phyloP scores from a whole-genome alignment of 2,888 invertebrate species.

The Drosophila testacea region DNA sequence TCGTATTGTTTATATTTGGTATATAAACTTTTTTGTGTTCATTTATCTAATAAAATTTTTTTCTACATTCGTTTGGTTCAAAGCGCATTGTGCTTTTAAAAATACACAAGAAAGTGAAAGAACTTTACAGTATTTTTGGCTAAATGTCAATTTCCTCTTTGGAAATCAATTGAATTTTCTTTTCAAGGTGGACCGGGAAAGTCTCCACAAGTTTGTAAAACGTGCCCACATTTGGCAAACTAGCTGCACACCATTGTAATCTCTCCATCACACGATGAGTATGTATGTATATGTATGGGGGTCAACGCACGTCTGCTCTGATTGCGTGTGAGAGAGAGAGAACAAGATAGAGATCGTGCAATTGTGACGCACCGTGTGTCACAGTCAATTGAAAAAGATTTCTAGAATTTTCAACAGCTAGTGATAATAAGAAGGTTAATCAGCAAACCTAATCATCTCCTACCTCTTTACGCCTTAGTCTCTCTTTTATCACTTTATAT shows the following conservation, averaged over 20 bases:
- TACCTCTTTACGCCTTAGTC: slow-evolving; percentile 37
- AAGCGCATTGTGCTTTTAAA: slow-evolving; percentile 26
- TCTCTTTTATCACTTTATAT: slow-evolving; percentile 24
- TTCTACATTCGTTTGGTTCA: background rate
- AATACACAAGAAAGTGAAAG: slow-evolving; percentile 49
- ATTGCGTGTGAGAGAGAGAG: slow-evolving; percentile 4
- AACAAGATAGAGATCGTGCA: slow-evolving; percentile 31
- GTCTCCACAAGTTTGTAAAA: slow-evolving; percentile 25
- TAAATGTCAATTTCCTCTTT: slow-evolving; percentile 52
- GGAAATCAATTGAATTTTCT: slow-evolving; percentile 37
- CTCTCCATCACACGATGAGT: slow-evolving; percentile 6
- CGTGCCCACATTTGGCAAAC: slow-evolving; percentile 49
- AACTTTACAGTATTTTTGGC: slow-evolving; percentile 54
- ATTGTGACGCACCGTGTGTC: slow-evolving; percentile 50
- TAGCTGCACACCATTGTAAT: slow-evolving; percentile 40
- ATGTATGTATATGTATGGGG: slow-evolving; percentile 30
- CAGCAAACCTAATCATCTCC: background rate
- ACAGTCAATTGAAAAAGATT: slow-evolving; percentile 23
- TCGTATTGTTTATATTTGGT: background rate
- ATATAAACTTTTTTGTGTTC: background rate
- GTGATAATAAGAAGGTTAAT: background rate
- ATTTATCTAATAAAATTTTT: background rate
- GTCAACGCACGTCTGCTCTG: slow-evolving; percentile 61
- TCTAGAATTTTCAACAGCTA: slow-evolving; percentile 9
- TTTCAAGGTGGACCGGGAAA: slow-evolving; percentile 54